Base-by-base conservation (phyloP, 1,140 invertebrate species). In the Epicauta chinensis region DNA sequence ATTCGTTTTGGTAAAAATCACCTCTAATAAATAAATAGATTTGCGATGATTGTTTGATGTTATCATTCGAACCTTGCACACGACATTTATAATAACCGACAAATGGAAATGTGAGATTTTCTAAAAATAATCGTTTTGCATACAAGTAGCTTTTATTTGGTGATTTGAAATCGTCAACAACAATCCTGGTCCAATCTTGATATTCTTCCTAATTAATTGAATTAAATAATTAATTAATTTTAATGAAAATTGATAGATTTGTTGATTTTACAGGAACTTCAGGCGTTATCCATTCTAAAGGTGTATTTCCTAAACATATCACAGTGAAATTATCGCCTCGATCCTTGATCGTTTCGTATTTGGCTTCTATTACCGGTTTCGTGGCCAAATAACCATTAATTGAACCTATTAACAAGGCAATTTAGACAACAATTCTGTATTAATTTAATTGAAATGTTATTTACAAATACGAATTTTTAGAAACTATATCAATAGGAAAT, bases 21-120 rank as follows among this genome's bases (percentile, higher is more conserved):
- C 83, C 83, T 64, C 77, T 73, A 0, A 86, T 80, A 60, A 78
- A 86, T 49, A 86, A 67, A 56, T 85, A 86, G 37, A 80, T 73
- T 56, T 77, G 75, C 51, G 72, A 68, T 4, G 71, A 74, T 36
- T 57, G 59, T 2, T 68, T 65, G 64, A 75, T 74, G 16, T 73
- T 71, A 30, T 68, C 56, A 16, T 74, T 55, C 13, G 73, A 63
- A 7, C 65, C 60, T 23, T 71, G 55, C 2, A 68, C 45, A 12
- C 71, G 42, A 9, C 61, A 53, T 63, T 65, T 51, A 40, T 64
- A 69, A 56, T 57, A 56, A 58, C 38, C 66, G 58, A 44, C 67
- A 59, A 13, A 73, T 50, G 17, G 62, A 57, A 16, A 66, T 56
- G 46, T 50, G 11, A 49, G 43, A 38, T 60, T 60, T 67, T 56